These are phyloP conservation scores for Harpegnathos saltator DNA, from an alignment of 1,140 invertebrate species.

Conservation along the genomic window DNA sequence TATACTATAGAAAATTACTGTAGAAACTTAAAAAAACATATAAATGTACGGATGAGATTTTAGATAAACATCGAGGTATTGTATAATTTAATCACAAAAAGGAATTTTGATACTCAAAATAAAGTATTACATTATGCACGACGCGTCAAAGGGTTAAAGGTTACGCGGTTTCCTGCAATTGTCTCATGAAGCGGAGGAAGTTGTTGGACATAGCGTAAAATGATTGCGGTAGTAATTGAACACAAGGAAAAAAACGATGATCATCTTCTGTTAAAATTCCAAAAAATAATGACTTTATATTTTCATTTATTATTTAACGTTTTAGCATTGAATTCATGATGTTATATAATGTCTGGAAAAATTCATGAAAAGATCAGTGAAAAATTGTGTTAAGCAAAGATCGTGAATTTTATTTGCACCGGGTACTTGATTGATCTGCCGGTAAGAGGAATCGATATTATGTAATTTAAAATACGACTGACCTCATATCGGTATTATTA, in stretches of 20 bases:
- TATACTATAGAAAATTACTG: no score
- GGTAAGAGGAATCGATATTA: no score
- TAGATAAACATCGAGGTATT: no score
- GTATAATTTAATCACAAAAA: no score
- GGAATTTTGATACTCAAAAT: no score
- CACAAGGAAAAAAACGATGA: neutral
- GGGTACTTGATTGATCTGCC: no score
- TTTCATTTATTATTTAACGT: neutral
- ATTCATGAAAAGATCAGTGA: neutral
- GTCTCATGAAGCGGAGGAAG: conserved; percentile 58
- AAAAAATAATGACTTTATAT: neutral
- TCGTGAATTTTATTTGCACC: no score
- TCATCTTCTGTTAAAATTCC: neutral
- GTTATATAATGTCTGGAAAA: neutral
- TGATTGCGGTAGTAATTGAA: neutral
- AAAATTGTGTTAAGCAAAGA: no score
- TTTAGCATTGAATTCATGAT: neutral
- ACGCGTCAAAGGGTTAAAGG: conserved; percentile 74
- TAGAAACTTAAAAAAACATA: no score
- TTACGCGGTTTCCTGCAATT: conserved; percentile 83
- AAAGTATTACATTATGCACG: no score
- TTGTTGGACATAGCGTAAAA: conserved; percentile 7
- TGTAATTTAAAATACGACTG: neutral
- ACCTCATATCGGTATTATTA: neutral
- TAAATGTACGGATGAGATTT: no score